Evolutionary conservation across 2,113 vertebrate species (phyloP), one percentile per base, ranked within the genome.

Genomic region (Gambusia affinis): DNA sequence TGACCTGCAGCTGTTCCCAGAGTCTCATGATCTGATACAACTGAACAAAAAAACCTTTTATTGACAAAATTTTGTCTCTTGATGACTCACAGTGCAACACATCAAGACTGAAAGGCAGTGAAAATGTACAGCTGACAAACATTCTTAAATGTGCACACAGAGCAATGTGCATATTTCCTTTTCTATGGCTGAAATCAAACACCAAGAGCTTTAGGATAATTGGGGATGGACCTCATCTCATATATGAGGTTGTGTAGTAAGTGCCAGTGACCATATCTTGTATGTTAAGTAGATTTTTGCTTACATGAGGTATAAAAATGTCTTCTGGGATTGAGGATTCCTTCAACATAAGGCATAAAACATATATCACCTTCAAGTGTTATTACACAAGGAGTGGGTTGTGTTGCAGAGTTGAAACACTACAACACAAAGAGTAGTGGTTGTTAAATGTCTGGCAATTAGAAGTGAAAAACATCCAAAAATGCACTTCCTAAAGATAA

Each of bases 181-280:
- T 61, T 62, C 54, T 24, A 11, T 64, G 60, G 69, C 60, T 39
- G 31, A 33, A 66, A 67, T 19, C 14, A 76, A 37, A 74, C 54
- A 66, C 60, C 22, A 44, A 73, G 66, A 24, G 42, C 31, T 69
- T 51, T 39, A 42, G 33, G 66, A 85, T 72, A 76, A 75, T 54
- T 65, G 29, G 72, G 51, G 75, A 24, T 39, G 47, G 62, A 76
- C 47, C 65, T 66, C 66, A 81, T 67, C 75, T 62, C 68, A 80
- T 39, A 81, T 68, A 37, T 1, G 4, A 19, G 70, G 72, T 73
- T 80, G 88, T 83, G 61, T 86, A 89, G 60, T 78, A 81, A 29
- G n/a, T 30, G 24, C 60, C 47, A 30, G 67, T 72, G 64, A 44
- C 30, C 39, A 14, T 51, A 30, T 68, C 67, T 12, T 42, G 73